Percentiles rank a stretch among this genome's conserved stretches.
Conservation (phyloP, 2,888 invertebrate genomes). For the Drosophila mimetica region DNA sequence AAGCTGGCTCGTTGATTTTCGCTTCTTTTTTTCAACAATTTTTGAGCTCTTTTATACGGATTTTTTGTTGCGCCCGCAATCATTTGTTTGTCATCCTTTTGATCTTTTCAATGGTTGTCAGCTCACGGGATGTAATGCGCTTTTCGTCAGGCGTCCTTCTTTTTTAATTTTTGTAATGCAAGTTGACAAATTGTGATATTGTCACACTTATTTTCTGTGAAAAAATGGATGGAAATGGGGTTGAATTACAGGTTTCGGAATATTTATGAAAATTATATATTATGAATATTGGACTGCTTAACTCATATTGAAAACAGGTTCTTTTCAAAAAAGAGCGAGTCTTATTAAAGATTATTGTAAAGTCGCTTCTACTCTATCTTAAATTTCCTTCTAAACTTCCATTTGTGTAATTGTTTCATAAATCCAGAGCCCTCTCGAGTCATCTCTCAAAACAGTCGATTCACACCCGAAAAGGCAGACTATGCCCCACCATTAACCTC, state of each 20-base stretch:
- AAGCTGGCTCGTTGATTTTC: slow-evolving; percentile 51
- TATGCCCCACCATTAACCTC: slow-evolving; percentile 40
- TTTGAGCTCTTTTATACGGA: slow-evolving; percentile 45
- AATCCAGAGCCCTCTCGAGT: slow-evolving; percentile 14
- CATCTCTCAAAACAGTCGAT: slow-evolving; percentile 24
- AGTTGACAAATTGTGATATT: slow-evolving; percentile 73
- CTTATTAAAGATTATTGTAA: too few relatives aligned
- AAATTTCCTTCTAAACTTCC: slow-evolving; percentile 1
- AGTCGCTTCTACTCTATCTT: not conserved
- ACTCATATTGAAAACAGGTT: too few relatives aligned
- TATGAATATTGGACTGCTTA: not conserved
- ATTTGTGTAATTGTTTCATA: slow-evolving; percentile 38
- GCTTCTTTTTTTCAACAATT: slow-evolving; percentile 51
- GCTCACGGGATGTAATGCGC: slow-evolving; percentile 38
- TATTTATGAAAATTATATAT: too few relatives aligned
- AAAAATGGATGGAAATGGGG: not conserved
- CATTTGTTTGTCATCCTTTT: slow-evolving; percentile 54
- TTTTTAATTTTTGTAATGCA: slow-evolving; percentile 72
- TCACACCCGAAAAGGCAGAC: slow-evolving; percentile 4
- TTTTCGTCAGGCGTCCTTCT: slow-evolving; percentile 21
- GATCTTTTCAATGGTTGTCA: slow-evolving; percentile 48
- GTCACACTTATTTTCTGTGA: slow-evolving; percentile 54
- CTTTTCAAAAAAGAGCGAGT: too few relatives aligned
- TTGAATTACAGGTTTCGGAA: not conserved
- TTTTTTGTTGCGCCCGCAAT: slow-evolving; percentile 53